Percentiles rank a stretch among this genome's conserved stretches.
Evolutionary conservation across 2,888 invertebrate genomes (phyloP).

Genomic region (Cloeon dipterum): DNA sequence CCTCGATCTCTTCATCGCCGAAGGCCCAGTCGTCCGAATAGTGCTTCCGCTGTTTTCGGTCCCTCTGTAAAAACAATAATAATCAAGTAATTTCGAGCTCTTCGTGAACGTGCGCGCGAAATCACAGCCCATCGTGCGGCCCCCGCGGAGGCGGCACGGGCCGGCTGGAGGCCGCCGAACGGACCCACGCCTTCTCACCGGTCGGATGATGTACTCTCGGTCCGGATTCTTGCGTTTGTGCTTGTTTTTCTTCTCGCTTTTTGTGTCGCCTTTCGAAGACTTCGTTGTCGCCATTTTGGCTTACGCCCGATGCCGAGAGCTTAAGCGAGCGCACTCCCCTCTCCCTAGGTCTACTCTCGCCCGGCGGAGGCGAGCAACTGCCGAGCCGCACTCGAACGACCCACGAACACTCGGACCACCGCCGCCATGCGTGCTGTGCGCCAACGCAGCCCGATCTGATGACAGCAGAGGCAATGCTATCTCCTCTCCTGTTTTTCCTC

Average conservation of each 20-base stretch:
- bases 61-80: conserved; percentile 33
- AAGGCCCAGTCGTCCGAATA: conserved; percentile 86
- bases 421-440: too few species aligned
- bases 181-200: too few species aligned
- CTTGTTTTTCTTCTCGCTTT: background rate
- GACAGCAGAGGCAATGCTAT: too few species aligned
- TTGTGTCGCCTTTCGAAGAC: background rate
- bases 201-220: conserved; percentile 9
- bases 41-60: conserved; percentile 75
- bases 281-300: conserved; percentile 8
- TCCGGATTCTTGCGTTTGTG: background rate
- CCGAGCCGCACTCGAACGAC: too few species aligned
- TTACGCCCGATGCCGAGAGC: too few species aligned
- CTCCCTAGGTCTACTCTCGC: background rate
- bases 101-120: background rate
- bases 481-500: too few species aligned
- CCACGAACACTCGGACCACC: too few species aligned
- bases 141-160: background rate
- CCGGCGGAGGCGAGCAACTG: too few species aligned
- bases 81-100: conserved; percentile 3
- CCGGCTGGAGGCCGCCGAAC: background rate
- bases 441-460: too few species aligned
- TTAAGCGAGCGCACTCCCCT: too few species aligned
- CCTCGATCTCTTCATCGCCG: conserved; percentile 64
- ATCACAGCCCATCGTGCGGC: background rate